Evolutionary conservation across 2,797 vertebrate species (phyloP), one percentile per base, ranked within the genome.

Genomic region (Megaceryle alcyon): DNA sequence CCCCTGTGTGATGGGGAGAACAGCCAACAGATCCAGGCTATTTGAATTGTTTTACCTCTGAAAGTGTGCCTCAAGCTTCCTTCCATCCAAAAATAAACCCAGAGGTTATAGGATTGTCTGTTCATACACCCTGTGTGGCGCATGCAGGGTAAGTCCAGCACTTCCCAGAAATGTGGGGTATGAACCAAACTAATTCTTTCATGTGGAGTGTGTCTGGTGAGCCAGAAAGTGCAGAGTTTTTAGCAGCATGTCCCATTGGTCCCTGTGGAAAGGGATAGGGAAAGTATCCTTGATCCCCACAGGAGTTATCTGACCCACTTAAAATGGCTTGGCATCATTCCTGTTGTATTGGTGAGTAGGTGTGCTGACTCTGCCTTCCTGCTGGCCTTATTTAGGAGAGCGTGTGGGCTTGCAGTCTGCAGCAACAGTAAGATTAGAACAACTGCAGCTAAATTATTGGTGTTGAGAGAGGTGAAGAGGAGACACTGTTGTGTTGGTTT

Each of bases 301-400:
- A 64, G 59, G 64, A 82, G 16, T 57, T 63, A 51, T 44, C 2
- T 61, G 53, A 46, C 10, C 8, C 33, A n/a, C 72, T 78, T 64
- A 5, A 60, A 77, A 71, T 86, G 65, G 8, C 61, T 61, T 80
- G 83, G 60, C 39, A n/a, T 41, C 3, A 0, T 66, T 84, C 69
- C 56, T 51, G 23, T 75, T 44, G 37, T 68, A 69, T 64, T 65
- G 91, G 68, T 89, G 76, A 91, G 93, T 79, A 49, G 94, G 19
- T 73, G 16, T 29, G 76, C 65, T 79, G 77, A 28, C 53, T 88
- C 63, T 81, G 0, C 57, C n/a, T 92, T 94, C 76, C 89, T 91
- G 56, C 82, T 87, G 82, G 2, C 57, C 59, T 64, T 77, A 33
- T 75, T 91, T 92, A 9, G 23, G 86, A 29, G 28, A 57, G 37